Evolutionary conservation across 2,888 invertebrate genomes (phyloP), one percentile per base, ranked within the genome.

Genomic region (Theristus sp.): DNA sequence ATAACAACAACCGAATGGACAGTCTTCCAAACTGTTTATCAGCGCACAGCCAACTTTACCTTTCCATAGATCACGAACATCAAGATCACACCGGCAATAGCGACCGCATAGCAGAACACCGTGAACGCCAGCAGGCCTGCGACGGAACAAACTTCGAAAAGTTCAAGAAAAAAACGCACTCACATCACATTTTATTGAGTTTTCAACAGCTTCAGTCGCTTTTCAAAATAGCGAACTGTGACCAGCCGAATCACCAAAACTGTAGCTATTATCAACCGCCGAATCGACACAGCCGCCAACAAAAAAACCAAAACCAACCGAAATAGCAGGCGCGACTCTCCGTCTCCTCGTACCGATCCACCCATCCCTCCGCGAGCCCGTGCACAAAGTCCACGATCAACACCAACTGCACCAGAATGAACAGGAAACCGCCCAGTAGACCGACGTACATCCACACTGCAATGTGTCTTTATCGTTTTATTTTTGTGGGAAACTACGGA

Each of bases 321-420:
- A 73, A 76, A 70, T 78, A 83, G 85, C 93, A 94, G 66, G 83
- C 84, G 70, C 84, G 85, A 0, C 87, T 87, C 73, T 90, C 86
- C 0, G 85, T 83, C 74, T 91, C 89, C 75, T 93, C 89, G 73
- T 86, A 89, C 73, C 87, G 87, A 75, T 84, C 85, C 66, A 94
- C 88, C 96, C 96, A 99, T 64, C 81, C 82, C 76, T 96, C 93
- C 13, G 96, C 94, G 85, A 94, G 88, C 0, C 84, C 81, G 76
- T 99, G 94, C n/a, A 94, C 94, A 79, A 99, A 96, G 75, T 98
- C 96, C 68, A 99, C 85, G 67, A 99, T 88, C 59, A 98, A 81
- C 64, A 96, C 84, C 67, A 99, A 81, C 76, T 99, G 98, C 64
- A 99, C 89, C 60, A 99, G 77, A 67, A 99, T 94, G 77, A 94